Evolutionary conservation across 37 sponge, comb jelly and placozoan genomes (phyloP), one percentile per base, ranked within the genome.

Genomic region (Hexactinellida sp.): DNA sequence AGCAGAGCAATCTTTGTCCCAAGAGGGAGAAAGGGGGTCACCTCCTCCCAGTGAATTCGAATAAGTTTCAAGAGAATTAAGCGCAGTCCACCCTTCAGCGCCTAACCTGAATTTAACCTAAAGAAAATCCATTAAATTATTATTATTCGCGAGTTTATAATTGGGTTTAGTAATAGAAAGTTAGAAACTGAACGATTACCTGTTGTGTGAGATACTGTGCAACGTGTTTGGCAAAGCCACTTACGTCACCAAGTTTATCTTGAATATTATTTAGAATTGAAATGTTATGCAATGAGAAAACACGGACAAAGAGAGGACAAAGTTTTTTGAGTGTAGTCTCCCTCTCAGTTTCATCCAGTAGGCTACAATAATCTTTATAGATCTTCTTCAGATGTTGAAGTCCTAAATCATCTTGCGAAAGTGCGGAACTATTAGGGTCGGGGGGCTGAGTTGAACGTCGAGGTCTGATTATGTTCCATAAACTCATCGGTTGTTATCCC

Each of bases 81-180:
- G 76, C 13, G 76, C 76, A 25, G 3, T 10, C 76, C 76, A 63
- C 19, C 76, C 76, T 10, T 63, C 76, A 63, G 76, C 76, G 3
- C 76, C 76, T n/a, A 63, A 28, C 30, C 76, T 63, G 30, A 63
- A 63, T 63, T 63, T 63, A 63, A 63, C 76, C 76, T 63, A 63
- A 63, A 63, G 13, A 41, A 41, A 5, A 41, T 5, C 13, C n/a
- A n/a, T n/a, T n/a, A n/a, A n/a, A n/a, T n/a, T n/a, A n/a, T n/a
- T n/a, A n/a, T 47, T 19, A 19, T 47, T 47, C 16, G 52, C 16
- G 16, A 47, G 9, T 47, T 47, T 16, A 47, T 19, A 47, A 47
- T 47, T 9, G 52, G 9, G 52, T 19, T 47, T 47, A 47, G 9
- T 47, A 47, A 47, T 9, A 47, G 16, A 47, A n/a, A n/a, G n/a